Base-by-base conservation (phyloP, 2,797 vertebrate species). In the Enteromius fasciolatus region DNA sequence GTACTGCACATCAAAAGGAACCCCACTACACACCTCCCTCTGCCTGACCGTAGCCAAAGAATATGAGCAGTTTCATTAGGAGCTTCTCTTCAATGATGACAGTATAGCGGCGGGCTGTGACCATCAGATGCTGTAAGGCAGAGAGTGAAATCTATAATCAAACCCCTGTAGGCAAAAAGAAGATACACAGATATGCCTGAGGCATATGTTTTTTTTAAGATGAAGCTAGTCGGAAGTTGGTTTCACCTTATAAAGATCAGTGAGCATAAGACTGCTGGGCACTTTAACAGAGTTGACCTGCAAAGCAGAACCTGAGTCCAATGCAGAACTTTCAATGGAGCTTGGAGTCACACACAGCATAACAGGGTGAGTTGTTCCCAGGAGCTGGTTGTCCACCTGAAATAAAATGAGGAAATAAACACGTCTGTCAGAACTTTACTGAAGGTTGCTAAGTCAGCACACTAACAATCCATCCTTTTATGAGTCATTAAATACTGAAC, bases 1-100 rank as follows among this genome's bases (percentile, higher is more conserved):
- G 54, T 67, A n/a, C 14, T 48, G 4, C 33, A 76, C 20, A 48
- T 17, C 23, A 41, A 14, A 25, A 3, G 10, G 5, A 33, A 44
- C 39, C 14, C 9, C 17, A 12, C 73, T 39, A 91, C 90, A n/a
- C 93, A 98, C 97, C 97, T 86, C 96, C 94, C 80, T 97, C 97
- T 0, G 94, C 94, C 57, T 96, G 95, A 79, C 96, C 95, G 0
- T 96, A 98, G 89, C 96, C 96, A 83, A 99, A 98, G 94, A 99
- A 99, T 85, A 94, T 96, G 59, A 99, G 90, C 0, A 99, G 94
- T 87, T 99, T 99, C 36, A 99, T 95, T 74, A 99, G 93, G 0
- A 99, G 93, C 1, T 98, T 99, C 91, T 99, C 98, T 88, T 99
- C 98, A 0, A 99, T 97, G 87, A 99, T 96, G 82, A 99, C 94